phyloP scores from a whole-genome alignment of 2,113 vertebrate genomes.

The Vulpes lagopus region DNA sequence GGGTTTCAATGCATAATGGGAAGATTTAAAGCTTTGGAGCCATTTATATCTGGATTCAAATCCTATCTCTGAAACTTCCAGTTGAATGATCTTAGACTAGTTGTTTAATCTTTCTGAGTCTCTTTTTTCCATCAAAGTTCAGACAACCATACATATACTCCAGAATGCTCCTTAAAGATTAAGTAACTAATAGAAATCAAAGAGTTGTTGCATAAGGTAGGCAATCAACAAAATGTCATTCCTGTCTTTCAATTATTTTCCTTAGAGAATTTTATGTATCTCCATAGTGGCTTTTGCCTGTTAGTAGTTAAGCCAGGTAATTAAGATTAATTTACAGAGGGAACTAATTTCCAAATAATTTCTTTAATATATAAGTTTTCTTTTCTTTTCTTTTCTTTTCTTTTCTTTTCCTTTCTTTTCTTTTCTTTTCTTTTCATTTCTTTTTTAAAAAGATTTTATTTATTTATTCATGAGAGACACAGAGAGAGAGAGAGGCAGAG shows the following conservation, averaged over 20 bases:
- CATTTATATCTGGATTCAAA: background rate
- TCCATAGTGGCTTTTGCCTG: background rate
- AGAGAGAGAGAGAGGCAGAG: too few relatives aligned
- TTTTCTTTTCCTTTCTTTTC: background rate
- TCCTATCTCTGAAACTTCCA: background rate
- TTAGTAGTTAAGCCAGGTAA: background rate
- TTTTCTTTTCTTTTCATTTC: background rate
- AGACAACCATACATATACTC: background rate
- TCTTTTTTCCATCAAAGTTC: background rate
- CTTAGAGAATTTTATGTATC: background rate
- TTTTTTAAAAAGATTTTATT: too few relatives aligned
- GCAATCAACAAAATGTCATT: background rate
- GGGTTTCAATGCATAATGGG: background rate
- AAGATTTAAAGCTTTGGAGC: background rate
- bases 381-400: background rate
- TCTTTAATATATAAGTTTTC: background rate
- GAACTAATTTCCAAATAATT: background rate
- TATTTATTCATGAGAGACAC: too few relatives aligned
- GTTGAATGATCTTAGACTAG: background rate
- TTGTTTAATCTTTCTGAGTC: background rate
- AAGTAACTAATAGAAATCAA: constrained; percentile 23
- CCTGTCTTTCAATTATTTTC: background rate
- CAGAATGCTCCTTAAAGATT: background rate
- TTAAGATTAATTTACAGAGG: background rate
- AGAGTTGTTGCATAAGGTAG: background rate